Evolutionary conservation across 2,113 vertebrate genomes (phyloP).

Genomic region (Nicator chloris): DNA sequence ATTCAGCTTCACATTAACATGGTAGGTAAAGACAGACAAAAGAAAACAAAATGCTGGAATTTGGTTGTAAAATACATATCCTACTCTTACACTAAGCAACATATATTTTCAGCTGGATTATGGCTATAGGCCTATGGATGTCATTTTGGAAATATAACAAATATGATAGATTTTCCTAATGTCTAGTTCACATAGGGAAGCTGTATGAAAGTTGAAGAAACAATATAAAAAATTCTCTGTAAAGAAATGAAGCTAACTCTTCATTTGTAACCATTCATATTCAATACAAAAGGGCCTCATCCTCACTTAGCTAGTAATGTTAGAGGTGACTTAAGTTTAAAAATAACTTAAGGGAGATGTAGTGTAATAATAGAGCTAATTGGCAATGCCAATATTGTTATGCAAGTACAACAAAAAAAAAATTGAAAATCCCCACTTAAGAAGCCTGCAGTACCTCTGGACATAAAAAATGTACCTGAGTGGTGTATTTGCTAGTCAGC

Average conservation of each 20-base stretch:
- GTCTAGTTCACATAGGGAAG: background rate
- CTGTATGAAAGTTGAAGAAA: background rate
- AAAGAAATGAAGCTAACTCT: background rate
- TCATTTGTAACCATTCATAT: background rate
- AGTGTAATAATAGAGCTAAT: background rate
- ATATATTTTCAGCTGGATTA: background rate
- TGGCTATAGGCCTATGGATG: background rate
- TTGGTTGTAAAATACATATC: background rate
- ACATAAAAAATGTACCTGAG: background rate
- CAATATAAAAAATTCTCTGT: background rate
- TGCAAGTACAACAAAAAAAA: background rate
- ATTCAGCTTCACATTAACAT: background rate
- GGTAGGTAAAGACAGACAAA: background rate
- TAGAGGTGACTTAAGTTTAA: background rate
- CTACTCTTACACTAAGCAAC: background rate
- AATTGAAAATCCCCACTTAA: background rate
- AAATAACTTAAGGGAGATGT: background rate
- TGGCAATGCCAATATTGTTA: background rate
- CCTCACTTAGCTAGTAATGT: background rate
- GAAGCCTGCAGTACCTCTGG: background rate
- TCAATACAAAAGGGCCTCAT: background rate
- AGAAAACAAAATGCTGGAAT: background rate
- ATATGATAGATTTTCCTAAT: background rate
- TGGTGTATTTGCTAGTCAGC: background rate
- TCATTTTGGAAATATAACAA: background rate